These are phyloP conservation scores for Macropis europaea DNA, from an alignment of 2,888 invertebrate genomes.

Conservation along the genomic window DNA sequence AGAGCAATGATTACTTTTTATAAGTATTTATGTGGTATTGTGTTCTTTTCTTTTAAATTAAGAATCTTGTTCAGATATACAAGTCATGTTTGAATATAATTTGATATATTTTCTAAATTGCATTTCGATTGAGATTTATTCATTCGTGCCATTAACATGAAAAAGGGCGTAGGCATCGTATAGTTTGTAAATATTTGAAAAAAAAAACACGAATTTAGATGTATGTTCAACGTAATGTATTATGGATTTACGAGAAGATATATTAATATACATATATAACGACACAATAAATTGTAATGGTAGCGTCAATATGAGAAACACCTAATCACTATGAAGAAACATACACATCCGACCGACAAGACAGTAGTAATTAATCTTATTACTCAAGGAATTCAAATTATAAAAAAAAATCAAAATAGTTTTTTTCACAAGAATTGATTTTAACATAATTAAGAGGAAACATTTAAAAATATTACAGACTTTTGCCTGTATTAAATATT, in stretches of 20 bases:
- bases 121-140: background rate
- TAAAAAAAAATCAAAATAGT: conserved; percentile 37
- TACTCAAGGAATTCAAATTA: conserved; percentile 16
- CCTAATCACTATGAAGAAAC: background rate
- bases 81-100: background rate
- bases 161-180: conserved; percentile 24
- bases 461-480: conserved; percentile 12
- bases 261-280: conserved; percentile 17
- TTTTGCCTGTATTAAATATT: conserved; percentile 15
- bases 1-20: conserved; percentile 2
- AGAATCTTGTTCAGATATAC: background rate
- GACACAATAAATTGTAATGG: conserved; percentile 11
- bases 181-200: conserved; percentile 49
- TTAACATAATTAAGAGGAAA: background rate
- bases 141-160: conserved; percentile 41
- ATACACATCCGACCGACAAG: conserved; percentile 5
- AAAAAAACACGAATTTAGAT: conserved; percentile 26
- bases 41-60: background rate
- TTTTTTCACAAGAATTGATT: background rate
- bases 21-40: conserved; percentile 9
- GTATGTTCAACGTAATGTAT: conserved; percentile 30
- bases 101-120: background rate
- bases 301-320: conserved; percentile 20
- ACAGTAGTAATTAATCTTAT: conserved; percentile 11
- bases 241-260: conserved; percentile 8